phyloP scores from a whole-genome alignment of 2,888 invertebrate genomes.

The Ephialtes manifestator region DNA sequence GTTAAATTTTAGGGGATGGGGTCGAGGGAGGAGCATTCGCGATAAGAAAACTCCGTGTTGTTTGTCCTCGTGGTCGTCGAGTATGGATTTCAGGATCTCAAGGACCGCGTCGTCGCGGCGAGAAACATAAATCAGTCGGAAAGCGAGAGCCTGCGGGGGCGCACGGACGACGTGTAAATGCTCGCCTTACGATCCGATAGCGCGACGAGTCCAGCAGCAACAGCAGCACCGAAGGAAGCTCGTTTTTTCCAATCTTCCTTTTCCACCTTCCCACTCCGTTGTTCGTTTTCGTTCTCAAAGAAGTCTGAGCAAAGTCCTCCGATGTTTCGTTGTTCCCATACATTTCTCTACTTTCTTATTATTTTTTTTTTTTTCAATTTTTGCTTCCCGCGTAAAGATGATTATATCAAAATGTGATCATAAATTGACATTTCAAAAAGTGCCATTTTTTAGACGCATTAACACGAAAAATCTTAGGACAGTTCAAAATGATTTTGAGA shows the following conservation, averaged over 20 bases:
- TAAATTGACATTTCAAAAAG: no score
- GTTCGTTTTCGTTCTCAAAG: constrained; percentile 61
- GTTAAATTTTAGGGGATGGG: constrained; percentile 53
- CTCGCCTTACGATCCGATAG: constrained; percentile 84
- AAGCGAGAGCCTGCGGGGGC: constrained; percentile 78
- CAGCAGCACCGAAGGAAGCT: constrained; percentile 72
- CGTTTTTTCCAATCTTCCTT: constrained; percentile 69
- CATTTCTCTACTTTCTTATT: constrained; percentile 69
- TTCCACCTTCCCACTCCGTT: constrained; percentile 46
- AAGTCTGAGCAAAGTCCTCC: constrained; percentile 34
- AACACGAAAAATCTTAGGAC: no score
- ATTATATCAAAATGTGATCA: no score
- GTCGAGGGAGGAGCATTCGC: constrained; percentile 63
- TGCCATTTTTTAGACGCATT: no score
- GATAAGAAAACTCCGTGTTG: constrained; percentile 70
- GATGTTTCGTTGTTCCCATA: not conserved
- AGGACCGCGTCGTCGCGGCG: constrained; percentile 61
- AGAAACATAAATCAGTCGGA: constrained; percentile 80
- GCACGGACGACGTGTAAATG: constrained; percentile 83
- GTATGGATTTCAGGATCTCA: constrained; percentile 80
- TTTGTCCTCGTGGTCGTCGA: constrained; percentile 61
- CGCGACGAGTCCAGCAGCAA: constrained; percentile 70
- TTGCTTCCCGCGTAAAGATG: no score
- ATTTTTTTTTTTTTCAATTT: not conserved
- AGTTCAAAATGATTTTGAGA: no score